These are phyloP conservation scores for Phasia obesa DNA, from an alignment of 2,888 invertebrate species.

Conservation along the genomic window DNA sequence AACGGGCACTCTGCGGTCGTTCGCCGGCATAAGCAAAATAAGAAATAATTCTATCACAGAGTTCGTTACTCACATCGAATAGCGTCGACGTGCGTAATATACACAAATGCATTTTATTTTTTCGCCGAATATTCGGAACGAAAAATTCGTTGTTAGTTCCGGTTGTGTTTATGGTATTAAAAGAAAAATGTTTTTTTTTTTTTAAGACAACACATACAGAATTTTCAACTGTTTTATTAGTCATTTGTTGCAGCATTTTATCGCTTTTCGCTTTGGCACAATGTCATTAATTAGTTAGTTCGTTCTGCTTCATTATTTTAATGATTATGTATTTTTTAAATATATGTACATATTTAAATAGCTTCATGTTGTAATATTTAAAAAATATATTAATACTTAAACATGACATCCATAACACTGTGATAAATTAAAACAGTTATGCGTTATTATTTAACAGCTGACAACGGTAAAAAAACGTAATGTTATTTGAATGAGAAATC, in stretches of 20 bases:
- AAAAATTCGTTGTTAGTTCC: no score
- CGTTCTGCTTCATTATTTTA: constrained; percentile 21
- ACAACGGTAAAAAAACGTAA: neutral
- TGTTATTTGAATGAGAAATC: constrained; percentile 29
- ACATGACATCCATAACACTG: constrained; percentile 40
- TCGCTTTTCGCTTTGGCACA: constrained; percentile 71
- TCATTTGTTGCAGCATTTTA: no score
- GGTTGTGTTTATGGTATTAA: no score
- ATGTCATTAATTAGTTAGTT: constrained; percentile 50
- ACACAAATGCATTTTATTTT: no score
- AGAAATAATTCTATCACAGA: no score
- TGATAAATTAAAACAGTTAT: constrained; percentile 16
- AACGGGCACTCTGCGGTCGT: no score
- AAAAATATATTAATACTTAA: neutral
- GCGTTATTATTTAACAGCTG: constrained; percentile 30
- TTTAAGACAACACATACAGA: constrained; percentile 46
- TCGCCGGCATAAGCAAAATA: no score
- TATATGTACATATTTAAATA: constrained; percentile 8
- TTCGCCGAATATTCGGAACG: no score
- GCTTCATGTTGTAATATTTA: constrained; percentile 2
- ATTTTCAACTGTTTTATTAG: constrained; percentile 26
- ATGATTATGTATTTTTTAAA: neutral
- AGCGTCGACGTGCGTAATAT: no score
- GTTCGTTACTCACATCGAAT: no score
- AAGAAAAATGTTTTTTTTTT: no score